Evolutionary conservation across 1,140 invertebrate genomes (phyloP).

Genomic region (Ips nitidus): DNA sequence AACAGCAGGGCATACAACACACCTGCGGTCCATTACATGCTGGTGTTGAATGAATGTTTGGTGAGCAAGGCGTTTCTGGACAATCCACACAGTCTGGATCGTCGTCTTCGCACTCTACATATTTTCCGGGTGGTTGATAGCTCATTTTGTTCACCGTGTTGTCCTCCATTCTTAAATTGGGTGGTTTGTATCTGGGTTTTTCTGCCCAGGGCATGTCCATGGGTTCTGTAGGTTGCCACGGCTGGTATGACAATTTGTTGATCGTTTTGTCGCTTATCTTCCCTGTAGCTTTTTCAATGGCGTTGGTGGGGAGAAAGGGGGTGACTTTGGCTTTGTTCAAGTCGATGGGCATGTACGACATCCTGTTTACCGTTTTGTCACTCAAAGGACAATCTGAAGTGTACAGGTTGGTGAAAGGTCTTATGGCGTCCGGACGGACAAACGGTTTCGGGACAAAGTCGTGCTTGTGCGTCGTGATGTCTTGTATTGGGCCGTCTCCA

Average conservation of each 20-base stretch:
- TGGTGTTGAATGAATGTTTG: constrained; percentile 3
- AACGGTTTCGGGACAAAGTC: constrained; percentile 69
- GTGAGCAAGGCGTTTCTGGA: constrained; percentile 40
- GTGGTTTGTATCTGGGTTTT: constrained; percentile 50
- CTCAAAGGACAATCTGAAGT: constrained; percentile 50
- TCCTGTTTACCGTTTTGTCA: constrained; percentile 56
- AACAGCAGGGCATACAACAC: constrained; percentile 46
- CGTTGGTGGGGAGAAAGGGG: constrained; percentile 52
- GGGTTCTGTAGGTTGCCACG: constrained; percentile 52
- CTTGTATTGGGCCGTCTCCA: constrained; percentile 69
- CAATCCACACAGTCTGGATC: constrained; percentile 48
- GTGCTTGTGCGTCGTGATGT: constrained; percentile 69
- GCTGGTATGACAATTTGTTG: constrained; percentile 59
- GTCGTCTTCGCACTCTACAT: constrained; percentile 52
- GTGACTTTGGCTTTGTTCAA: constrained; percentile 53
- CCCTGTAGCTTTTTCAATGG: constrained; percentile 55
- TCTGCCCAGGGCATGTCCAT: constrained; percentile 53
- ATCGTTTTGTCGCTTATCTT: constrained; percentile 61
- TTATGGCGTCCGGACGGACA: constrained; percentile 48
- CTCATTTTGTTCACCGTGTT: constrained; percentile 55
- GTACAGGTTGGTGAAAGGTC: constrained; percentile 53
- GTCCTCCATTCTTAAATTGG: constrained; percentile 51
- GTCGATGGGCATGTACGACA: constrained; percentile 58
- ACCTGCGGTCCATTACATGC: constrained; percentile 21
- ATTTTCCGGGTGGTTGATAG: constrained; percentile 55